Evolutionary conservation across 2,113 vertebrate genomes (phyloP).

Genomic region (Xyliphius kryptos): DNA sequence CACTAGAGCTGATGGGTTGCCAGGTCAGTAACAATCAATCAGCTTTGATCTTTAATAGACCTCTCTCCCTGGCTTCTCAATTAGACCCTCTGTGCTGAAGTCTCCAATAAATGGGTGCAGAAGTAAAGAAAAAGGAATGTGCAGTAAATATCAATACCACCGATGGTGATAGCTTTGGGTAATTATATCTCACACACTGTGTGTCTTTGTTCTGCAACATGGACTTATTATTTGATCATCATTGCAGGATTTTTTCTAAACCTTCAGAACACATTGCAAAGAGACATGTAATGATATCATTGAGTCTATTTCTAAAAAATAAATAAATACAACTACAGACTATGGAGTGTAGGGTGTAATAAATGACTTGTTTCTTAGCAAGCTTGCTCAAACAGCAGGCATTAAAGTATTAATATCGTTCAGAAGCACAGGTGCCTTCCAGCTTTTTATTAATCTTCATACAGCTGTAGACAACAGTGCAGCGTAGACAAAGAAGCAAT

Average conservation of each 20-base stretch:
- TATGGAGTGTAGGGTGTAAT: not conserved
- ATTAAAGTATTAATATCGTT: slow-evolving; percentile 26
- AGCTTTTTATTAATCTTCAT: slow-evolving; percentile 42
- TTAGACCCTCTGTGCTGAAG: slow-evolving; percentile 43
- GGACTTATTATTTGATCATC: too few species aligned
- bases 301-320: not conserved
- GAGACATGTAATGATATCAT: too few species aligned
- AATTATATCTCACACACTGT: too few species aligned
- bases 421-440: slow-evolving; percentile 16
- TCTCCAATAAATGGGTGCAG: slow-evolving; percentile 49
- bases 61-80: slow-evolving; percentile 40
- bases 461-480: slow-evolving; percentile 46
- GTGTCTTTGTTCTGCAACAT: too few species aligned
- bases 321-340: not conserved
- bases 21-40: slow-evolving; percentile 50
- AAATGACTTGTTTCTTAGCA: slow-evolving; percentile 1
- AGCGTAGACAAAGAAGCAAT: slow-evolving; percentile 38
- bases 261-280: too few species aligned
- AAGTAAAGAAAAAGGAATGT: slow-evolving; percentile 3
- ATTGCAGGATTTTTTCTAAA: too few species aligned
- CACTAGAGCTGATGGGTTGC: slow-evolving; percentile 44
- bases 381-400: slow-evolving; percentile 1
- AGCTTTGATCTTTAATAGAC: slow-evolving; percentile 52
- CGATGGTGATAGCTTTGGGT: too few species aligned
- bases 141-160: slow-evolving; percentile 7